These are phyloP conservation scores for Rattus norvegicus DNA, from an alignment of 2,113 vertebrate species.

Conservation along the genomic window DNA sequence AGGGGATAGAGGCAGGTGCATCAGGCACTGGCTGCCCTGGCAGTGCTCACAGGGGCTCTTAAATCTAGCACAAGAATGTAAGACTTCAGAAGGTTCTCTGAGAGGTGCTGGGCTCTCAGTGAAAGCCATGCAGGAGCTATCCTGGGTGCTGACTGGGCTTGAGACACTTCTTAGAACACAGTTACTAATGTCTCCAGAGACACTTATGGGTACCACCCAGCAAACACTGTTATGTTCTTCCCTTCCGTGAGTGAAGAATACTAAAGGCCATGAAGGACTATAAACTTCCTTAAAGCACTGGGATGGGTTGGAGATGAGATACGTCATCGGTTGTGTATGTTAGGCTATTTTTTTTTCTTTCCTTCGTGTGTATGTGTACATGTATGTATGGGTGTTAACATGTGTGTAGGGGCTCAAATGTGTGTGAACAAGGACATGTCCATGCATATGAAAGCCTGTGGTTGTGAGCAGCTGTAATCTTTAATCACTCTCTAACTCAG, in stretches of 20 bases:
- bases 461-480: neutral
- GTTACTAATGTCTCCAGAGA: rapidly evolving
- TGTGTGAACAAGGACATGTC: neutral
- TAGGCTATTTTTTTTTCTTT: neutral
- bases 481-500: neutral
- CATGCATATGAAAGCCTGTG: neutral
- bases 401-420: neutral
- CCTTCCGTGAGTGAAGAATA: neutral
- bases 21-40: rapidly evolving
- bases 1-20: neutral
- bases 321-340: rapidly evolving
- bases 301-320: neutral
- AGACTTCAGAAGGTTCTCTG: neutral
- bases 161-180: rapidly evolving
- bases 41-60: neutral
- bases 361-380: neutral
- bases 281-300: neutral
- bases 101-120: rapidly evolving
- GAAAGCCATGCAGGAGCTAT: neutral
- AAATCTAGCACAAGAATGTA: neutral
- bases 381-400: neutral
- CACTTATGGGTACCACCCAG: neutral
- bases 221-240: neutral
- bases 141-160: neutral
- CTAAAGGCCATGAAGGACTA: neutral